phyloP scores from a whole-genome alignment of 2,113 vertebrate species.

The Psittacara wagleri region DNA sequence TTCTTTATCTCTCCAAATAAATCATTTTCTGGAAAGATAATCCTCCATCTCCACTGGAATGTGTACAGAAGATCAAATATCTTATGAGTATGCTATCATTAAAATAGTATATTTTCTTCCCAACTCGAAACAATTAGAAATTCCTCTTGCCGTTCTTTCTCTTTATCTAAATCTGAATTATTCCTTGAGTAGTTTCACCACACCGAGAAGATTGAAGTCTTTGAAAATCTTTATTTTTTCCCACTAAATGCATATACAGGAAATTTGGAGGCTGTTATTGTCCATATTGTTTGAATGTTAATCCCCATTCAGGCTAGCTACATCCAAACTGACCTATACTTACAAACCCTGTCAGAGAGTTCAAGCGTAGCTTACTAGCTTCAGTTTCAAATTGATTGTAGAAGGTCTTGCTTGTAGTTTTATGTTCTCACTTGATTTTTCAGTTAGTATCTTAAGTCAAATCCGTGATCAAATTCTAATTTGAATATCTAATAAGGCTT shows the following conservation, averaged over 20 bases:
- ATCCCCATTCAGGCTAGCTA: background rate
- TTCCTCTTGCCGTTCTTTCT: background rate
- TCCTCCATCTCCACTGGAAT: background rate
- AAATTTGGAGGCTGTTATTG: background rate
- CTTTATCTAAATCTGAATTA: background rate
- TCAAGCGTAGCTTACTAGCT: background rate
- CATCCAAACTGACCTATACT: background rate
- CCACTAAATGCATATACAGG: background rate
- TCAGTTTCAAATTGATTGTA: background rate
- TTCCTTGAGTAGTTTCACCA: background rate
- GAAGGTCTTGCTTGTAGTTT: background rate
- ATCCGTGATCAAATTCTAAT: background rate
- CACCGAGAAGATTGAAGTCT: background rate
- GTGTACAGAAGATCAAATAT: conserved; percentile 10
- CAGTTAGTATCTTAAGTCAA: background rate
- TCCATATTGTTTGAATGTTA: background rate
- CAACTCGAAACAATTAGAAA: background rate
- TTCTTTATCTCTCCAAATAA: conserved; percentile 29
- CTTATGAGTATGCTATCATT: background rate
- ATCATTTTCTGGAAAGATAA: conserved; percentile 2
- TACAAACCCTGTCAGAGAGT: background rate
- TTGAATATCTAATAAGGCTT: background rate
- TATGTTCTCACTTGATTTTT: background rate
- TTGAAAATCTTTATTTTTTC: background rate
- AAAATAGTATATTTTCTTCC: background rate